Conservation (phyloP, 2,888 invertebrate species). For the Diarsia brunnea region DNA sequence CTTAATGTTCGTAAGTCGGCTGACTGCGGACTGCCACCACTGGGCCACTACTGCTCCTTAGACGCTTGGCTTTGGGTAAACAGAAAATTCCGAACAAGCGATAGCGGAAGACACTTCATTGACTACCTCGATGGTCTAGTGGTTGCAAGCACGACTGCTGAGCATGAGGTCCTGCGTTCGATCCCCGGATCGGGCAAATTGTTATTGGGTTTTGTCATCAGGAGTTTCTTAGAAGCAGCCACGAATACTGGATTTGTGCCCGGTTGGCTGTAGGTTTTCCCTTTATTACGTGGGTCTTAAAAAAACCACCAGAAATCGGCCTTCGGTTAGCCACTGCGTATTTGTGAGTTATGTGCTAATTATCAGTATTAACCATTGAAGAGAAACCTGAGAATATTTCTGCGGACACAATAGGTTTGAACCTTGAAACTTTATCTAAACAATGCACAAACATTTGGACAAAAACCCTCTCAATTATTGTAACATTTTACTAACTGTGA, state of each 20-base stretch:
- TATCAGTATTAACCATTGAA: background rate
- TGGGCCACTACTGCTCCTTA: too few relatives aligned
- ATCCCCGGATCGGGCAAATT: too few relatives aligned
- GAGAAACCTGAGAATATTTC: slow-evolving; percentile 27
- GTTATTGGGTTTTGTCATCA: too few relatives aligned
- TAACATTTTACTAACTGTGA: background rate
- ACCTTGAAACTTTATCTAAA: slow-evolving; percentile 30
- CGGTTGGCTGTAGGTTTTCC: too few relatives aligned
- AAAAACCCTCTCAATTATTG: slow-evolving; percentile 18
- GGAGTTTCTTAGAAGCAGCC: too few relatives aligned
- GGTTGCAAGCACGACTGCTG: too few relatives aligned
- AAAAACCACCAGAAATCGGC: background rate
- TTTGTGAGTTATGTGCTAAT: slow-evolving; percentile 1
- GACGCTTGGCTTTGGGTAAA: background rate
- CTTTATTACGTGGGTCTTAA: too few relatives aligned
- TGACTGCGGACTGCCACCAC: too few relatives aligned
- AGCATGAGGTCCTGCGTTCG: too few relatives aligned
- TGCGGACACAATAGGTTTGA: slow-evolving; percentile 8
- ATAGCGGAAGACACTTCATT: background rate
- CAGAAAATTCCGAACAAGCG: background rate
- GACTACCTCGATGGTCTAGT: too few relatives aligned
- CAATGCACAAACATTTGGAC: slow-evolving; percentile 10
- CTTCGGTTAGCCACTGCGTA: background rate
- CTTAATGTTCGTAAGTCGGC: too few relatives aligned
- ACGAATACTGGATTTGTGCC: too few relatives aligned